A percentile compares a stretch with the other conserved stretches of the same genome.
phyloP scores from a whole-genome alignment of 2,113 vertebrate genomes.

The Pithys albifrons region DNA sequence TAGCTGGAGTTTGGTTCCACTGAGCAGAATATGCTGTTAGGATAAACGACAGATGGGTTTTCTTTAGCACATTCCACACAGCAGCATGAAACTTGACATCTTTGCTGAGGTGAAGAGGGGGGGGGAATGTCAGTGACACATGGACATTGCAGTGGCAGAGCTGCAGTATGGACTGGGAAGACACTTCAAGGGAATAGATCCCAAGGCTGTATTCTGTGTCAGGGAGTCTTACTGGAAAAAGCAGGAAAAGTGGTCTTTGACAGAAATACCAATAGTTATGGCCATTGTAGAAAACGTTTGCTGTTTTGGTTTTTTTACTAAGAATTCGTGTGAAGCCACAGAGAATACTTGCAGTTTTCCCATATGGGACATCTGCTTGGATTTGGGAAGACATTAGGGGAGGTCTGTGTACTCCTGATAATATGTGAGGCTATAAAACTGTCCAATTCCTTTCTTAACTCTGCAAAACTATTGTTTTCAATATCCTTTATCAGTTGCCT shows the following conservation, averaged over 20 bases:
- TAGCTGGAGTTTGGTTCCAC: neutral
- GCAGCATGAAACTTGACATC: neutral
- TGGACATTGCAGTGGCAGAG: neutral
- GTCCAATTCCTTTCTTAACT: neutral
- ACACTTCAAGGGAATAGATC: neutral
- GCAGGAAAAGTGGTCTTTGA: neutral
- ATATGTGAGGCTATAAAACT: neutral
- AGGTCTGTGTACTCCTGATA: neutral
- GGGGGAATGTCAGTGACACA: neutral
- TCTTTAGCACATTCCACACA: neutral
- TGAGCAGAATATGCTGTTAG: slow-evolving; percentile 9
- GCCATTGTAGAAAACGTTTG: neutral
- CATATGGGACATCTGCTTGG: neutral
- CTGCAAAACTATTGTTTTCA: neutral
- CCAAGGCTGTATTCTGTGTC: neutral
- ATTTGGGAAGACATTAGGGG: neutral
- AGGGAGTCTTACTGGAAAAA: fast-evolving
- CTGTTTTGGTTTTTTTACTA: neutral
- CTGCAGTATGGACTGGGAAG: neutral
- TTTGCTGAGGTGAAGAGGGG: neutral
- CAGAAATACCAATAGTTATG: neutral
- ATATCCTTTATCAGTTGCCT: neutral
- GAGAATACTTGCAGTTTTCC: neutral
- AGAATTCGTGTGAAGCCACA: neutral
- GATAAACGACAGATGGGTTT: neutral